Percentiles rank a stretch among this genome's conserved stretches.
Evolutionary conservation across 2,113 vertebrate species (phyloP).

Genomic region (Eublepharis macularius): DNA sequence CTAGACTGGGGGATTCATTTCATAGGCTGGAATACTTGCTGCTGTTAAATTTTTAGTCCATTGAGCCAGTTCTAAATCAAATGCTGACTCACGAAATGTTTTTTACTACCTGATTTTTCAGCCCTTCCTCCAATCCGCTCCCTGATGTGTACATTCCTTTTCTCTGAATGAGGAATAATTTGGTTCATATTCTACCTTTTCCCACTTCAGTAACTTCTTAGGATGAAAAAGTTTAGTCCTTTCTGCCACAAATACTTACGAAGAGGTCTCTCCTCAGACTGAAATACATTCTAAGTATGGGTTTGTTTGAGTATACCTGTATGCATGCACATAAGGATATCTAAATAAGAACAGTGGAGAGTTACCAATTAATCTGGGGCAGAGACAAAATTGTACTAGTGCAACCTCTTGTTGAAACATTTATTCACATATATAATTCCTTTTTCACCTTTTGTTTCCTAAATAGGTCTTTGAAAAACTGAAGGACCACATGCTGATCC

Average conservation of each 20-base stretch:
- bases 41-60: neutral
- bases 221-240: neutral
- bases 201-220: neutral
- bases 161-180: neutral
- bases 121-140: neutral
- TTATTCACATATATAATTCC: neutral
- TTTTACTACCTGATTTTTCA: neutral
- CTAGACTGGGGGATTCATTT: neutral
- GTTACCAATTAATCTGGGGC: neutral
- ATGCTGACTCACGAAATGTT: neutral
- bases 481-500: slow-evolving; percentile 95
- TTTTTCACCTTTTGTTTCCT: slow-evolving; percentile 18
- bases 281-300: neutral
- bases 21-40: neutral
- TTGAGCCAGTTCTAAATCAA: neutral
- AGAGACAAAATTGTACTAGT: neutral
- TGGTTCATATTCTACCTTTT: no score
- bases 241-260: neutral
- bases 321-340: neutral
- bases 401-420: slow-evolving; percentile 1
- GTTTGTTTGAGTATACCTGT: neutral
- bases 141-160: neutral
- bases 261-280: neutral
- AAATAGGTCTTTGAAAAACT: slow-evolving; percentile 92
- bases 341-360: neutral